These are phyloP conservation scores for Heteropelma amictum DNA, from an alignment of 2,888 invertebrate genomes.

Conservation along the genomic window DNA sequence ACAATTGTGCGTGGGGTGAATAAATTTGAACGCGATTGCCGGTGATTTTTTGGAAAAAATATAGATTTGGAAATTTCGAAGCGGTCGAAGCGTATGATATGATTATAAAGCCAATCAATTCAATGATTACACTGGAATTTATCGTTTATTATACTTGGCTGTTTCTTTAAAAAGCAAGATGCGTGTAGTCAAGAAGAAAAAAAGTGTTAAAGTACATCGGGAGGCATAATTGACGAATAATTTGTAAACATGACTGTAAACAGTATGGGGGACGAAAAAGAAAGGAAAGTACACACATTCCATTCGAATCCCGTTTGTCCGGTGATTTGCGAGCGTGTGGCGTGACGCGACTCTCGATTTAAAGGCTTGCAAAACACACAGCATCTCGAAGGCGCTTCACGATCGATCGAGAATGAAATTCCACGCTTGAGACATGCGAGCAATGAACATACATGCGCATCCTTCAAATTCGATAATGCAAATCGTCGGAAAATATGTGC, in stretches of 20 bases:
- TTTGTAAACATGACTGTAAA: not conserved
- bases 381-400: constrained; percentile 33
- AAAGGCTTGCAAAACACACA: constrained; percentile 5
- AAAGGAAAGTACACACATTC: not conserved
- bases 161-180: not conserved
- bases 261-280: constrained; percentile 6
- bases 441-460: not conserved
- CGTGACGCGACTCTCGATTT: constrained; percentile 3
- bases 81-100: too few relatives aligned
- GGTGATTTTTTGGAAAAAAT: too few relatives aligned
- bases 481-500: constrained; percentile 64
- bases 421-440: constrained; percentile 12
- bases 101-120: too few relatives aligned
- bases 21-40: too few relatives aligned
- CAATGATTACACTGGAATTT: too few relatives aligned
- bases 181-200: not conserved
- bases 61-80: too few relatives aligned
- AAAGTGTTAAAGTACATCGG: not conserved
- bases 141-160: too few relatives aligned
- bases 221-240: constrained; percentile 3
- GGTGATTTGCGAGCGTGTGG: constrained; percentile 43
- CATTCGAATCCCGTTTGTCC: constrained; percentile 43
- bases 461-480: constrained; percentile 59
- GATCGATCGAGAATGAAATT: constrained; percentile 31
- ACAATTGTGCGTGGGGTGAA: too few relatives aligned